A percentile compares a stretch with the other conserved stretches of the same genome.
Evolutionary conservation across 35 echinoderm and acorn worm genomes (phyloP).

Genomic region (Apostichopus californicus): DNA sequence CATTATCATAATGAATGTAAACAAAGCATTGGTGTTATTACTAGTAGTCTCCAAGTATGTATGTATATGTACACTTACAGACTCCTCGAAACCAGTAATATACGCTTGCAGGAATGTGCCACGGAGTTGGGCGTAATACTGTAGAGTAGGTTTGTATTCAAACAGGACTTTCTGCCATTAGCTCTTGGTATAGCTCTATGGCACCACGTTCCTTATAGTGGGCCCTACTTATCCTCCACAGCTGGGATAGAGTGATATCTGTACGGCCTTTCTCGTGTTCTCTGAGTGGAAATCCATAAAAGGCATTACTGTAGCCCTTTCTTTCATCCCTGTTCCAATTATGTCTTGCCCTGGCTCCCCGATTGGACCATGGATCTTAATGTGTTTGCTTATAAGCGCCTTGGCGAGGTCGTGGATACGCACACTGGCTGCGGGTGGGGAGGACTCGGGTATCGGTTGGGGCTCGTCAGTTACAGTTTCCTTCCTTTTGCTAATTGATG

Average conservation of each 20-base stretch:
- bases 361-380: conserved; percentile 37
- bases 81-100: neutral
- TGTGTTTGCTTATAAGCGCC: neutral
- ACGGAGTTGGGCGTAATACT: neutral
- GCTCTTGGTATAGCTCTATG: conserved; percentile 6
- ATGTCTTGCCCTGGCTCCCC: conserved; percentile 53
- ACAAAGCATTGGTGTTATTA: too few species aligned
- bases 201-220: neutral
- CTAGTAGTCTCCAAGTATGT: neutral
- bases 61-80: neutral
- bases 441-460: too few species aligned
- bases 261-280: neutral
- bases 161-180: neutral
- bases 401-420: neutral
- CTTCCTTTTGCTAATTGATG: too few species aligned
- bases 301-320: neutral
- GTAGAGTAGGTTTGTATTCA: neutral
- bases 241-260: neutral
- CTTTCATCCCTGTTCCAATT: neutral
- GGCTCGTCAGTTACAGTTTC: too few species aligned
- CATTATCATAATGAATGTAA: too few species aligned
- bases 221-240: neutral
- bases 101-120: neutral
- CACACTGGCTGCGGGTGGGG: too few species aligned
- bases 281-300: neutral